Conservation (phyloP, 1,140 invertebrate species). For the Babylonia areolata region DNA sequence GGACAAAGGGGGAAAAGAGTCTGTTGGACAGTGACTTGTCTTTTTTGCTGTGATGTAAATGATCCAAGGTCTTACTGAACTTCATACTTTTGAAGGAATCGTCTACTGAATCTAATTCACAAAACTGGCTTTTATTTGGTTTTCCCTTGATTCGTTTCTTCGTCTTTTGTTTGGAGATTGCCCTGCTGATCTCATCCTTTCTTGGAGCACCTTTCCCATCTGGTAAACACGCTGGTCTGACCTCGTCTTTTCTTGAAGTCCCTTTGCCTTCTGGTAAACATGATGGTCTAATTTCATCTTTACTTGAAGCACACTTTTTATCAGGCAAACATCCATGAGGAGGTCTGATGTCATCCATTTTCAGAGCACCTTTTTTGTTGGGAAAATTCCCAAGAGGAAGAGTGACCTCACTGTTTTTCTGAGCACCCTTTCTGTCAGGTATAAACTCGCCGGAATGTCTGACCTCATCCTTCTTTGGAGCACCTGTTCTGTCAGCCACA, state of each 20-base stretch:
- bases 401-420: neutral
- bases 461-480: conserved; percentile 10
- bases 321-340: neutral
- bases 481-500: conserved; percentile 30
- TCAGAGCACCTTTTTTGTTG: neutral
- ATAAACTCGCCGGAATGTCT: neutral
- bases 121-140: conserved; percentile 6
- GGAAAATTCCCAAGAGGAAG: neutral
- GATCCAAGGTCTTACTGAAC: conserved; percentile 45
- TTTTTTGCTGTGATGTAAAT: conserved; percentile 44
- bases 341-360: neutral
- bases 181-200: neutral
- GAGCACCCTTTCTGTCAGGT: neutral
- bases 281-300: neutral
- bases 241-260: conserved; percentile 29
- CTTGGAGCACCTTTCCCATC: neutral
- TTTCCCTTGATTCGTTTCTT: conserved; percentile 28
- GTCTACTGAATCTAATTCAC: conserved; percentile 29
- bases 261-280: conserved; percentile 25
- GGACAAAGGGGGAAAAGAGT: conserved; percentile 77
- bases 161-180: neutral
- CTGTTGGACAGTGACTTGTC: conserved; percentile 10
- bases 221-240: neutral
- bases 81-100: conserved; percentile 53
- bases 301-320: neutral